Conservation (phyloP, 2,797 vertebrate species). For the Sebastes nivosus region DNA sequence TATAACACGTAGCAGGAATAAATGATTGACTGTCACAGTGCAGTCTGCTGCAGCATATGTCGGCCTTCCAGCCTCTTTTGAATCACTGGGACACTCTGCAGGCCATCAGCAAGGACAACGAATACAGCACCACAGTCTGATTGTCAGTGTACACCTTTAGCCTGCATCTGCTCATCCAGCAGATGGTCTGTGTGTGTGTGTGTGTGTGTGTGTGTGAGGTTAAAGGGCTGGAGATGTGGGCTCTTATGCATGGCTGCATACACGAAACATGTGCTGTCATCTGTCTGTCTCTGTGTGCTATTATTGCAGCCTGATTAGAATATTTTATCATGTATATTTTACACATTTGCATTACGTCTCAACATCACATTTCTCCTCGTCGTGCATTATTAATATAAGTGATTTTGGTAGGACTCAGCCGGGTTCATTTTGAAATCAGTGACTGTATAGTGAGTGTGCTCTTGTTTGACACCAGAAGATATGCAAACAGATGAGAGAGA, state of each 20-base stretch:
- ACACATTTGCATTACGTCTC: conserved; percentile 34
- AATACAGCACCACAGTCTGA: not conserved
- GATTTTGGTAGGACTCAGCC: not conserved
- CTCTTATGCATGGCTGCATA: conserved; percentile 18
- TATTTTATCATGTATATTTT: conserved; percentile 37
- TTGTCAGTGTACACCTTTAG: conserved; percentile 30
- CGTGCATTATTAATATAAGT: conserved; percentile 32
- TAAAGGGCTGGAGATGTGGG: not conserved
- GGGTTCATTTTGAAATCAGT: conserved; percentile 21
- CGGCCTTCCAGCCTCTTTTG: conserved; percentile 17
- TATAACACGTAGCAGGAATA: not conserved
- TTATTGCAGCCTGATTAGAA: conserved; percentile 15
- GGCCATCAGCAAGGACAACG: conserved; percentile 36
- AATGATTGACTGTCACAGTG: not conserved
- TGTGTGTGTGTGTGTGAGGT: not conserved
- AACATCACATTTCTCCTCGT: not conserved
- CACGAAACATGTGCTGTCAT: conserved; percentile 12
- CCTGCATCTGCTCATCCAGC: conserved; percentile 20
- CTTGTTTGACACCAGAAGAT: conserved; percentile 17
- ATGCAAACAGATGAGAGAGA: conserved; percentile 1
- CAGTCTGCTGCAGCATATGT: conserved; percentile 19
- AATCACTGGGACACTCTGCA: conserved; percentile 21
- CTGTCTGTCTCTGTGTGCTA: not conserved
- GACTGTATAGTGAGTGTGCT: not conserved
- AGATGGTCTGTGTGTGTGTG: conserved; percentile 17